A percentile compares a stretch with the other conserved stretches of the same genome.
These are phyloP conservation scores for Macrotis lagotis DNA, from an alignment of 2,113 vertebrate species.

Conservation along the genomic window DNA sequence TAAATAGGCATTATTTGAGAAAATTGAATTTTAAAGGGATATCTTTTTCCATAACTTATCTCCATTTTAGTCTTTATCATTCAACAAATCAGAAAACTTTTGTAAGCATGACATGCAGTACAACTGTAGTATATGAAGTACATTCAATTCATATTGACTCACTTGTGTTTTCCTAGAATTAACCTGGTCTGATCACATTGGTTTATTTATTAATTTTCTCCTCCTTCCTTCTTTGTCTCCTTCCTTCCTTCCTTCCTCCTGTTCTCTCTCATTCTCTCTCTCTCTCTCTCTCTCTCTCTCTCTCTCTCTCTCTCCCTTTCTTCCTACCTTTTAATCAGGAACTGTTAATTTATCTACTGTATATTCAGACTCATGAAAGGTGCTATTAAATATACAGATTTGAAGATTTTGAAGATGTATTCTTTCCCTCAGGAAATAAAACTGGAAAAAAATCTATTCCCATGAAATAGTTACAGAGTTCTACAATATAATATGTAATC, in stretches of 20 bases:
- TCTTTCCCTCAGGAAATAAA: neutral
- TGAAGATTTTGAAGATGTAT: neutral
- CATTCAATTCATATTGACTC: neutral
- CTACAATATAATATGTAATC: neutral
- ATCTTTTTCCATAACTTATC: slow-evolving; percentile 1
- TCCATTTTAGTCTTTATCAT: neutral
- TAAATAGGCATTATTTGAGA: neutral
- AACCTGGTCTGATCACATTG: neutral
- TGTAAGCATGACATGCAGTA: neutral
- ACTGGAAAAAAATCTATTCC: neutral
- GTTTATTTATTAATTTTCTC: neutral
- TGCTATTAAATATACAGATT: neutral
- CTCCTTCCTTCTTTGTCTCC: neutral
- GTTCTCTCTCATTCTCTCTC: rapidly evolving
- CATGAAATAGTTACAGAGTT: neutral
- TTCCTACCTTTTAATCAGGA: neutral
- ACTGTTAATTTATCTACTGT: neutral
- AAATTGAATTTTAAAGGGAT: neutral
- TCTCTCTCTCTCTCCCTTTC: neutral
- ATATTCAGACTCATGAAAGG: neutral
- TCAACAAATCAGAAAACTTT: neutral
- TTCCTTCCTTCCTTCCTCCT: no score
- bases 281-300: neutral
- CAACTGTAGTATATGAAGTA: neutral
- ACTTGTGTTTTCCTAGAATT: neutral